These are phyloP conservation scores for Hemistola chrysoprasaria DNA, from an alignment of 2,888 invertebrate genomes.

Conservation along the genomic window DNA sequence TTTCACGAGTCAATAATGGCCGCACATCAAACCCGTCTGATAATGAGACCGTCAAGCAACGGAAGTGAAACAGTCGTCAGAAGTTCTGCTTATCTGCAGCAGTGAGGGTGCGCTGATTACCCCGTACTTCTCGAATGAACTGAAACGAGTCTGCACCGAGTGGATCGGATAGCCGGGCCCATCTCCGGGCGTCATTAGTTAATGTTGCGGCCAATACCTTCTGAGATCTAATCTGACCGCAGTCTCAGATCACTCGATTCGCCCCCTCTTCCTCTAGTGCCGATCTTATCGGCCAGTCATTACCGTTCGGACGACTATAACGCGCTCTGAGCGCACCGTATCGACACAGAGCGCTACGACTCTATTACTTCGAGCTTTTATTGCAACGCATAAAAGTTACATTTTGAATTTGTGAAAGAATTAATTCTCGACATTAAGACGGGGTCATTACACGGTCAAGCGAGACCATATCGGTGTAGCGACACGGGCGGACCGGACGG, in stretches of 20 bases:
- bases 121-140: conserved; percentile 51
- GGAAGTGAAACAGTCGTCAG: conserved; percentile 35
- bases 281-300: conserved; percentile 54
- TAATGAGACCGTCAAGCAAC: conserved; percentile 31
- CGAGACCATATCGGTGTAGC: conserved; percentile 47
- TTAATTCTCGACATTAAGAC: conserved; percentile 31
- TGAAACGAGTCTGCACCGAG: conserved; percentile 46
- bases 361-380: conserved; percentile 52
- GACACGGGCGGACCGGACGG: conserved; percentile 34
- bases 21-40: conserved; percentile 32
- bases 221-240: conserved; percentile 59
- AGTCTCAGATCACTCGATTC: conserved; percentile 57
- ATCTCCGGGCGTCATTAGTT: conserved; percentile 68
- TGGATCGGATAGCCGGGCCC: conserved; percentile 51
- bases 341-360: conserved; percentile 46
- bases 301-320: conserved; percentile 56
- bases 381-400: conserved; percentile 32
- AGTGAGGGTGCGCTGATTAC: conserved; percentile 43
- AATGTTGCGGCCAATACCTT: conserved; percentile 69
- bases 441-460: conserved; percentile 41
- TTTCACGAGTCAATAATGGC: conserved; percentile 22
- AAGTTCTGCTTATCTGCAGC: conserved; percentile 28
- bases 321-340: conserved; percentile 42
- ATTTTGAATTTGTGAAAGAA: conserved; percentile 30
- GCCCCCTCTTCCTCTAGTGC: conserved; percentile 45